Conservation (phyloP, 2,113 vertebrate species). For the Percopsis transmontana region DNA sequence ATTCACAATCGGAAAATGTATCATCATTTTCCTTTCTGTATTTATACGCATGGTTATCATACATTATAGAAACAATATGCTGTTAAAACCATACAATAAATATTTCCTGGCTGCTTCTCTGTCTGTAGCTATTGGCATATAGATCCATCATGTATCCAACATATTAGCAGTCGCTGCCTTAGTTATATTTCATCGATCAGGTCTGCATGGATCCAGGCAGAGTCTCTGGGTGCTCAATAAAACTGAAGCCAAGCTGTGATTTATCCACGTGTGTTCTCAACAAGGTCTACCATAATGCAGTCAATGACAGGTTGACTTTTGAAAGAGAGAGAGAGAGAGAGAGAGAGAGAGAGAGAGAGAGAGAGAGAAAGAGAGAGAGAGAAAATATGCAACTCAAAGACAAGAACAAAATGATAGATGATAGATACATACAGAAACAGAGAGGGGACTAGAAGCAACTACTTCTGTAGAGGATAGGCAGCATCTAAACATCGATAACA, state of each 20-base stretch:
- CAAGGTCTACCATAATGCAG: neutral
- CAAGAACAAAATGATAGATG: neutral
- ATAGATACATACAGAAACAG: neutral
- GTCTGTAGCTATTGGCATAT: slow-evolving; percentile 34
- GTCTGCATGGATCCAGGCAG: neutral
- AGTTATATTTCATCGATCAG: slow-evolving; percentile 32
- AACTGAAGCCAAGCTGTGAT: slow-evolving; percentile 28
- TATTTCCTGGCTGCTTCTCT: slow-evolving; percentile 27
- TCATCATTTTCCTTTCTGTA: slow-evolving; percentile 43
- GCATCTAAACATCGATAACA: too few species aligned
- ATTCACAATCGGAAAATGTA: neutral
- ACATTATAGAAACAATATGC: slow-evolving; percentile 52
- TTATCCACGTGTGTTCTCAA: slow-evolving; percentile 20
- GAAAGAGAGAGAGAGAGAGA: neutral
- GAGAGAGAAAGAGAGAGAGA: neutral
- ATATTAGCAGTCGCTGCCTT: slow-evolving; percentile 51
- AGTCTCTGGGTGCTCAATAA: neutral
- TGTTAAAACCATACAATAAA: slow-evolving; percentile 56
- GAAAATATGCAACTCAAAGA: neutral
- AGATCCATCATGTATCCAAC: slow-evolving; percentile 48
- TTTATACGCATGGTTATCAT: slow-evolving; percentile 24
- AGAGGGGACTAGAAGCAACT: neutral
- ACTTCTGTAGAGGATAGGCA: too few species aligned
- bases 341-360: neutral
- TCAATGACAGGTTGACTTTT: neutral